Percentiles rank a stretch among this genome's conserved stretches.
Conservation (phyloP, 2,113 vertebrate species). For the Cromileptes altivelis region DNA sequence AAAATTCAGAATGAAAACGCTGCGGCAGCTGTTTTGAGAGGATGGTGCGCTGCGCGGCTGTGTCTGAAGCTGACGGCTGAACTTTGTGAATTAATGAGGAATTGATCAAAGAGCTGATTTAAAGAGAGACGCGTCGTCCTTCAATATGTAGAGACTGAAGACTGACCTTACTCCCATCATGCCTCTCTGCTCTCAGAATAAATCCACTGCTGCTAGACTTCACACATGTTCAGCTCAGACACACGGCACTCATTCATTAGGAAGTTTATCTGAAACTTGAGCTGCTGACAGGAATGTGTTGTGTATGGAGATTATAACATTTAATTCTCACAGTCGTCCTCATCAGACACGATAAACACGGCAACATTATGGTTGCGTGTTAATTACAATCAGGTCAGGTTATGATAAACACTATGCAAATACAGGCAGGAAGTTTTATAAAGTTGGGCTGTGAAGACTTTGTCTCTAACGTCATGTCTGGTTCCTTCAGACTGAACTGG, state of each 20-base stretch:
- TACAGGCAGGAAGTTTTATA: not conserved
- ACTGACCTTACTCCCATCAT: not conserved
- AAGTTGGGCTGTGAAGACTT: not conserved
- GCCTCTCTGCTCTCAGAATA: not conserved
- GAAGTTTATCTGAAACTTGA: not conserved
- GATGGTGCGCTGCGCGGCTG: not conserved
- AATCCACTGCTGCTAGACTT: not conserved
- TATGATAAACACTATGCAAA: conserved; percentile 31
- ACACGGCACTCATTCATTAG: not conserved
- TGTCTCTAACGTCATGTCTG: not conserved
- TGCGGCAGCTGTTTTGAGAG: conserved; percentile 12
- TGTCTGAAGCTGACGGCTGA: conserved; percentile 14
- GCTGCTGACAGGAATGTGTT: not conserved
- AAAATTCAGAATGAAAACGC: conserved; percentile 5
- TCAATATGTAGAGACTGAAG: not conserved
- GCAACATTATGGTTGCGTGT: conserved; percentile 6
- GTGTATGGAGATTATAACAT: conserved; percentile 10
- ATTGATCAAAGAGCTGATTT: conserved; percentile 49
- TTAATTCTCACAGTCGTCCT: conserved; percentile 3
- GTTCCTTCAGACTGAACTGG: too few relatives aligned
- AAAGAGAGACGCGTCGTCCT: conserved; percentile 19
- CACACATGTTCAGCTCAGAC: too few relatives aligned
- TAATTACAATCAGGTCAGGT: conserved; percentile 53
- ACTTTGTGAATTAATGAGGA: conserved; percentile 48
- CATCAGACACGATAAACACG: conserved; percentile 32